phyloP scores from a whole-genome alignment of 1,140 invertebrate species.

The Acromyrmex charruanus region DNA sequence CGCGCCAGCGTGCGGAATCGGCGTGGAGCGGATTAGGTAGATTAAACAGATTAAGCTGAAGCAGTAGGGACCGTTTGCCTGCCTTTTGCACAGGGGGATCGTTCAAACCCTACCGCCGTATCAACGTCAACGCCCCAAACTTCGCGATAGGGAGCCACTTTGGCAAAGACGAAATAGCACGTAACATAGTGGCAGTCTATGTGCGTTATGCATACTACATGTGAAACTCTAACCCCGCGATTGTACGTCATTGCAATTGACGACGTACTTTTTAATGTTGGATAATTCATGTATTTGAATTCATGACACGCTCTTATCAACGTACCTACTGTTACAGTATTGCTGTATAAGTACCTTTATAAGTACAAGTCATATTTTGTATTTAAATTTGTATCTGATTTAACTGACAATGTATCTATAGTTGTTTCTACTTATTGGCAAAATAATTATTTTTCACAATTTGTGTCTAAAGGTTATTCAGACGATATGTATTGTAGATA shows the following conservation, averaged over 20 bases:
- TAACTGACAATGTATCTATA: no score
- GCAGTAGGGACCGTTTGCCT: slow-evolving; percentile 61
- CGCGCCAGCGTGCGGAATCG: slow-evolving; percentile 67
- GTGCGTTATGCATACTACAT: not conserved
- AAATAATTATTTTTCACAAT: no score
- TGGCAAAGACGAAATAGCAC: slow-evolving; percentile 41
- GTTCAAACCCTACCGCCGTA: slow-evolving; percentile 46
- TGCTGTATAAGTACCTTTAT: not conserved
- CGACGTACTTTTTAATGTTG: not conserved
- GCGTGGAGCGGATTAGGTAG: slow-evolving; percentile 72
- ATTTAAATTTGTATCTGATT: no score
- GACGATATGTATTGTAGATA: not conserved
- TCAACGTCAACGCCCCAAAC: slow-evolving; percentile 74
- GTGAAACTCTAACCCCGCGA: not conserved
- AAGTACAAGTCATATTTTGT: not conserved
- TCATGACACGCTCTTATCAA: slow-evolving; percentile 11
- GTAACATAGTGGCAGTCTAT: slow-evolving; percentile 8
- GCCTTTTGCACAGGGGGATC: slow-evolving; percentile 29
- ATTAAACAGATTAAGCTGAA: slow-evolving; percentile 80
- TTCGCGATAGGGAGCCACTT: slow-evolving; percentile 39
- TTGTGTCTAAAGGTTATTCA: no score
- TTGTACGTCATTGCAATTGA: slow-evolving; percentile 16
- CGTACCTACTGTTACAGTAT: not conserved
- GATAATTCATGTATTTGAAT: slow-evolving; percentile 18
- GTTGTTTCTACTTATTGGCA: no score